Evolutionary conservation across 1,140 invertebrate species (phyloP).

Genomic region (Drosophila tani): DNA sequence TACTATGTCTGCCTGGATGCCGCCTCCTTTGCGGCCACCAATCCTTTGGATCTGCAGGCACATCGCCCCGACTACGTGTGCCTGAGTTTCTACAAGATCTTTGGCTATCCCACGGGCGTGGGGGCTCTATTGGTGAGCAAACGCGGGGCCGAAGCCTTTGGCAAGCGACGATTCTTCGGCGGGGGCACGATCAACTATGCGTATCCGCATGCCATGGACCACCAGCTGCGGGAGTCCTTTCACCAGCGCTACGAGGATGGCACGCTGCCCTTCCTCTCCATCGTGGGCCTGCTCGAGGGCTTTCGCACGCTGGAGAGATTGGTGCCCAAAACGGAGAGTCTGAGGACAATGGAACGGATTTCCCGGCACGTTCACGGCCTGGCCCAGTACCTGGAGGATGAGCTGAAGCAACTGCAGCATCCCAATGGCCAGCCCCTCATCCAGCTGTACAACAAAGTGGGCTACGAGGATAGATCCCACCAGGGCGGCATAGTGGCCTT

Average conservation of each 20-base stretch:
- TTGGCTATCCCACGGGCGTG: conserved; percentile 97
- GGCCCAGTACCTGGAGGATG: conserved; percentile 90
- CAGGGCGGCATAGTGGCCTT: conserved; percentile 97
- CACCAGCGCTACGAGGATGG: conserved; percentile 97
- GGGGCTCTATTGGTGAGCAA: conserved; percentile 94
- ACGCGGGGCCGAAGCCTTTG: conserved; percentile 87
- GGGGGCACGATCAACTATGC: conserved; percentile 96
- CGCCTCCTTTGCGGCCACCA: conserved; percentile 93
- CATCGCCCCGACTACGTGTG: conserved; percentile 95
- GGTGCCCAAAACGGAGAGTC: conserved; percentile 81
- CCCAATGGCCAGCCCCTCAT: conserved; percentile 89
- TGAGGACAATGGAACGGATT: conserved; percentile 87
- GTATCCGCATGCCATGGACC: conserved; percentile 89
- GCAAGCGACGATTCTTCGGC: conserved; percentile 93
- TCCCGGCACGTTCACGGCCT: conserved; percentile 90
- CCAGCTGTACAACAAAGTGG: conserved; percentile 90
- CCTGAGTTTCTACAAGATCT: conserved; percentile 99
- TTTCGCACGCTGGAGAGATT: conserved; percentile 89
- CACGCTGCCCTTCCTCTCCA: conserved; percentile 94
- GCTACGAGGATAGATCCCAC: conserved; percentile 87
- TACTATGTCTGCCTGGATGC: conserved; percentile 96
- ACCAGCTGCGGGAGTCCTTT: conserved; percentile 88
- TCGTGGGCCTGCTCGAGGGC: conserved; percentile 92
- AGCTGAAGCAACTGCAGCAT: conserved; percentile 89
- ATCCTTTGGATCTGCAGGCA: conserved; percentile 90